phyloP scores from a whole-genome alignment of 2,888 invertebrate genomes.

The Thysanoteuthis rhombus region DNA sequence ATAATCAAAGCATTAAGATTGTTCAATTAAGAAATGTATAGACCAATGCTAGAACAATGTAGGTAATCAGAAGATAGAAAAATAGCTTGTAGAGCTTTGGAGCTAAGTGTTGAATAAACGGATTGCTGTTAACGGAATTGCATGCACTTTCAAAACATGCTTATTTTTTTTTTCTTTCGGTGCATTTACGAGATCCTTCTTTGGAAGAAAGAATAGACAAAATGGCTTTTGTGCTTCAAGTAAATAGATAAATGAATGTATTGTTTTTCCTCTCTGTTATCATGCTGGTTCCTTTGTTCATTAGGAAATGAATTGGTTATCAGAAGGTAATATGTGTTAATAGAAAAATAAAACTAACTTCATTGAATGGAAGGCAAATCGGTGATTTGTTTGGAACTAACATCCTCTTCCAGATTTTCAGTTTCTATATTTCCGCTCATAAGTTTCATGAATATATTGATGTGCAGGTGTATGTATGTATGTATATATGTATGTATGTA shows the following conservation, averaged over 20 bases:
- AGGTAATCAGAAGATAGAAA: not conserved
- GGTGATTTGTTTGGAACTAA: not conserved
- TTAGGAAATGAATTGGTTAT: not conserved
- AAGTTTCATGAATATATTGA: not conserved
- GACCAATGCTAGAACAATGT: not conserved
- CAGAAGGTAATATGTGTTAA: not conserved
- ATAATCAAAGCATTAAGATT: not conserved
- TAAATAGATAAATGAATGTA: not conserved
- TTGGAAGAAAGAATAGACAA: too few species aligned
- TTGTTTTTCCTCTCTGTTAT: not conserved
- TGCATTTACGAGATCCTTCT: not conserved
- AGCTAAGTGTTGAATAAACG: constrained; percentile 12
- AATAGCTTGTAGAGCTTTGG: constrained; percentile 12
- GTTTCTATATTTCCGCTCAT: not conserved
- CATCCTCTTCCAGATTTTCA: not conserved
- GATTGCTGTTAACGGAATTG: not conserved
- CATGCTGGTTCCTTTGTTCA: not conserved
- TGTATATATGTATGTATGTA: constrained; percentile 1
- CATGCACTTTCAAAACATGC: not conserved
- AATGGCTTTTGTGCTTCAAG: too few species aligned
- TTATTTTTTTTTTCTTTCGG: not conserved
- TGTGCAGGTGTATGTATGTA: not conserved
- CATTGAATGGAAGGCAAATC: not conserved
- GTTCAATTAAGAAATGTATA: constrained; percentile 12
- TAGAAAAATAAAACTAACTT: not conserved